These are phyloP conservation scores for Ochropacha duplaris DNA, from an alignment of 2,888 invertebrate genomes.

Conservation along the genomic window DNA sequence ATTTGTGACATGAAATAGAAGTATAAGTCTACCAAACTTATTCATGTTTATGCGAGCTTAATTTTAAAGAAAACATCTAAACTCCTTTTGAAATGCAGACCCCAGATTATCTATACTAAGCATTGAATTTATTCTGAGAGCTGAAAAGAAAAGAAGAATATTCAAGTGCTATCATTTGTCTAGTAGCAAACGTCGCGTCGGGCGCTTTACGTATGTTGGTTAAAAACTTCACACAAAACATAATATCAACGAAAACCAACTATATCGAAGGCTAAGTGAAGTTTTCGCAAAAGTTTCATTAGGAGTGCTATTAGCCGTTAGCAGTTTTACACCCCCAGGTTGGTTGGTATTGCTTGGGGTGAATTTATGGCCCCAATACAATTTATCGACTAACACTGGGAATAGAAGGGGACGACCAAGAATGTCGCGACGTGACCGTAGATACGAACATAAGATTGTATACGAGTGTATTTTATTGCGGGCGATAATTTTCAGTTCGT, in stretches of 20 bases:
- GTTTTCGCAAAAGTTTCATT: slow-evolving; percentile 42
- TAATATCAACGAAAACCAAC: slow-evolving; percentile 3
- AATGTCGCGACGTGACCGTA: slow-evolving; percentile 48
- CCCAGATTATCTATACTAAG: not conserved
- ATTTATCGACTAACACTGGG: slow-evolving; percentile 43
- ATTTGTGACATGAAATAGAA: not conserved
- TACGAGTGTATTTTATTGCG: slow-evolving; percentile 24
- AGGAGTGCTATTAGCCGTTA: slow-evolving; percentile 40
- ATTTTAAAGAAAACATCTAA: not conserved
- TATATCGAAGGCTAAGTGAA: slow-evolving; percentile 2
- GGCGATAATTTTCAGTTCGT: slow-evolving; percentile 11
- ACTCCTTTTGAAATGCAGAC: not conserved
- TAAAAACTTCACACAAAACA: not conserved
- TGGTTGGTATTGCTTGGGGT: slow-evolving; percentile 42
- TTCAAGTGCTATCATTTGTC: not conserved
- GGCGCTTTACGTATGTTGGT: not conserved
- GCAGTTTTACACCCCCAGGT: slow-evolving; percentile 17
- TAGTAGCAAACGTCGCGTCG: not conserved
- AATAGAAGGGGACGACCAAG: slow-evolving; percentile 30
- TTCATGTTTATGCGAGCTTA: not conserved
- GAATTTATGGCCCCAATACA: slow-evolving; percentile 63
- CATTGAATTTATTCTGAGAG: not conserved
- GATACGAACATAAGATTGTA: slow-evolving; percentile 11
- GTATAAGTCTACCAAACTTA: not conserved
- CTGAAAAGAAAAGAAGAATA: not conserved